Percentiles rank a stretch among this genome's conserved stretches.
Evolutionary conservation across 2,888 invertebrate genomes (phyloP).

Genomic region (Agonum fuliginosum): DNA sequence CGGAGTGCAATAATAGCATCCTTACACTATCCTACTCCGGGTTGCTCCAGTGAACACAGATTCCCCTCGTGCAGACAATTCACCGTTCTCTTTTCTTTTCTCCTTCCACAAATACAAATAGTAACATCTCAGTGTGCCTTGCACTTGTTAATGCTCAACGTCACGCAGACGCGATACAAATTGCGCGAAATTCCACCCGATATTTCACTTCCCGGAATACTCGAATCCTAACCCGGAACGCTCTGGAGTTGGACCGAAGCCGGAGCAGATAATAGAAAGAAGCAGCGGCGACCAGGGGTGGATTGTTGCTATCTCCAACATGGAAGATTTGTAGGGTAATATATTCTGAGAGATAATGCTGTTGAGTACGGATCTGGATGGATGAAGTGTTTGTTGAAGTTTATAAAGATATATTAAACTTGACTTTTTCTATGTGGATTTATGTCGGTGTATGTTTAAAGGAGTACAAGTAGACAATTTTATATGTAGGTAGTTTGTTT

Average conservation of each 20-base stretch:
- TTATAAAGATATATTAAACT: conserved; percentile 7
- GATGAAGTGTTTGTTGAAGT: not conserved
- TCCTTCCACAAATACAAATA: not conserved
- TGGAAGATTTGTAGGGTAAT: conserved; percentile 19
- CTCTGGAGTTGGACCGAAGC: not conserved
- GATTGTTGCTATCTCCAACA: not conserved
- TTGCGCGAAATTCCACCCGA: conserved; percentile 35
- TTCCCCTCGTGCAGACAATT: too few species aligned
- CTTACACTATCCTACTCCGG: too few species aligned
- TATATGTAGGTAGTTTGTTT: too few species aligned
- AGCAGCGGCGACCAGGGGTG: not conserved
- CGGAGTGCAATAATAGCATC: too few species aligned
- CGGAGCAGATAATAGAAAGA: not conserved
- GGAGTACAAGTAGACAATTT: too few species aligned
- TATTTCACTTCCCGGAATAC: conserved; percentile 24
- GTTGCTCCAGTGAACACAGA: too few species aligned
- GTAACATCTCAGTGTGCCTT: not conserved
- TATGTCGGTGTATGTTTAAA: too few species aligned
- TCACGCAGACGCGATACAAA: conserved; percentile 37
- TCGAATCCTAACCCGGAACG: not conserved
- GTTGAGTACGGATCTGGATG: conserved; percentile 15
- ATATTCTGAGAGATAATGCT: conserved; percentile 22
- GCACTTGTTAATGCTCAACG: conserved; percentile 29
- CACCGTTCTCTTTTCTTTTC: not conserved
- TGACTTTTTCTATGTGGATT: too few species aligned